These are phyloP conservation scores for Cheilosia vernalis DNA, from an alignment of 2,888 invertebrate genomes.

Conservation along the genomic window DNA sequence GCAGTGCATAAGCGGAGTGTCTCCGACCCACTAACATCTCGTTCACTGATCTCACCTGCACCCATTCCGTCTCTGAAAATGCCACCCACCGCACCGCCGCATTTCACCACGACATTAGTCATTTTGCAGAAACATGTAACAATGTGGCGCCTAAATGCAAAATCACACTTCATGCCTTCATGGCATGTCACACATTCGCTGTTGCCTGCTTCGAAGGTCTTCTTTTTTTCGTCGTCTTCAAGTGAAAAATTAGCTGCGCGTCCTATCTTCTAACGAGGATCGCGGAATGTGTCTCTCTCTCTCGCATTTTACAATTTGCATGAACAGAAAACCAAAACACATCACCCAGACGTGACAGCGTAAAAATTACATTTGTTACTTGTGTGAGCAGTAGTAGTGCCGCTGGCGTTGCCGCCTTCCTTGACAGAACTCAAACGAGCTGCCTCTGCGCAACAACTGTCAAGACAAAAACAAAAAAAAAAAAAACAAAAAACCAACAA, in stretches of 20 bases:
- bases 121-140: constrained; percentile 13
- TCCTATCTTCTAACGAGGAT: constrained; percentile 46
- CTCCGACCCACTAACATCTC: no score
- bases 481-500: not conserved
- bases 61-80: not conserved
- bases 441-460: constrained; percentile 29
- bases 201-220: constrained; percentile 2
- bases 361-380: constrained; percentile 67
- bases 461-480: constrained; percentile 13
- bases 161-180: constrained; percentile 55
- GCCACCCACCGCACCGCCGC: no score
- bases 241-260: constrained; percentile 37
- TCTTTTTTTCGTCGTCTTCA: not conserved
- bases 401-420: constrained; percentile 27
- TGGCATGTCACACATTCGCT: constrained; percentile 46
- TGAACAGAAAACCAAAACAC: constrained; percentile 3
- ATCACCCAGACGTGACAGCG: constrained; percentile 41
- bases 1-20: no score
- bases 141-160: constrained; percentile 70
- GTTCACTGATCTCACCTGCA: no score
- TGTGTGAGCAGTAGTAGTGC: constrained; percentile 30
- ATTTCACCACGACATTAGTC: constrained; percentile 36
- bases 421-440: constrained; percentile 35
- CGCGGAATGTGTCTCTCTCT: constrained; percentile 36
- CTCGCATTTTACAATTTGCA: constrained; percentile 32